phyloP scores from a whole-genome alignment of 2,797 vertebrate species.

The Triplophysa yarkandensis region DNA sequence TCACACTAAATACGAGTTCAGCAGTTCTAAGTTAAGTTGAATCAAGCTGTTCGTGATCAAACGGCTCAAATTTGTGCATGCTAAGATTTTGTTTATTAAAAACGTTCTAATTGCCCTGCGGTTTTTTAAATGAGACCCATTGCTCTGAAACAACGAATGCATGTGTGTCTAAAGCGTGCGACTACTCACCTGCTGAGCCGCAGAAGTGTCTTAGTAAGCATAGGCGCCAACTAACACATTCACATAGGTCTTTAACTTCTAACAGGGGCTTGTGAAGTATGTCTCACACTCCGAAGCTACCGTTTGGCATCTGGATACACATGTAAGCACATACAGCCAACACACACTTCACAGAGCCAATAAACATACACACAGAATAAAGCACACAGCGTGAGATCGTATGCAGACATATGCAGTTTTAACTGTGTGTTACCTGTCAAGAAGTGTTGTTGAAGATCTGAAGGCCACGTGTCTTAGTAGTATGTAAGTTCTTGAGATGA shows the following conservation, averaged over 20 bases:
- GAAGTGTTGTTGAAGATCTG: background rate
- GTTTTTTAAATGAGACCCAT: constrained; percentile 44
- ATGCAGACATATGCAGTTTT: constrained; percentile 5
- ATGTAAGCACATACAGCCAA: background rate
- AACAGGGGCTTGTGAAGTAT: constrained; percentile 57
- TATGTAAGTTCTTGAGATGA: no score
- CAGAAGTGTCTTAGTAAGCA: constrained; percentile 46
- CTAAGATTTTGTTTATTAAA: constrained; percentile 35
- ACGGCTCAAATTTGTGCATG: background rate
- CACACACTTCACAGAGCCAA: constrained; percentile 8
- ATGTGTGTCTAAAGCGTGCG: constrained; percentile 26
- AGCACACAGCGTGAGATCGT: constrained; percentile 4
- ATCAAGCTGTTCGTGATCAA: constrained; percentile 28
- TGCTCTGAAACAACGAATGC: constrained; percentile 30
- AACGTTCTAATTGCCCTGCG: constrained; percentile 8
- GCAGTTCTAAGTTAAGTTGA: background rate
- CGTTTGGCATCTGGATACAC: constrained; percentile 43
- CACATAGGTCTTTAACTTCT: constrained; percentile 36
- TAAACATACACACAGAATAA: constrained; percentile 16
- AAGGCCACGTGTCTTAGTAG: background rate
- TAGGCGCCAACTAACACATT: constrained; percentile 53
- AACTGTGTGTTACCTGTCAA: constrained; percentile 9
- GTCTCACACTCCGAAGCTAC: constrained; percentile 53
- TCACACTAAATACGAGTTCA: background rate
- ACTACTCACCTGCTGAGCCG: constrained; percentile 60